Evolutionary conservation across 2,888 invertebrate genomes (phyloP).

Genomic region (Xanthorhoe spadicearia): DNA sequence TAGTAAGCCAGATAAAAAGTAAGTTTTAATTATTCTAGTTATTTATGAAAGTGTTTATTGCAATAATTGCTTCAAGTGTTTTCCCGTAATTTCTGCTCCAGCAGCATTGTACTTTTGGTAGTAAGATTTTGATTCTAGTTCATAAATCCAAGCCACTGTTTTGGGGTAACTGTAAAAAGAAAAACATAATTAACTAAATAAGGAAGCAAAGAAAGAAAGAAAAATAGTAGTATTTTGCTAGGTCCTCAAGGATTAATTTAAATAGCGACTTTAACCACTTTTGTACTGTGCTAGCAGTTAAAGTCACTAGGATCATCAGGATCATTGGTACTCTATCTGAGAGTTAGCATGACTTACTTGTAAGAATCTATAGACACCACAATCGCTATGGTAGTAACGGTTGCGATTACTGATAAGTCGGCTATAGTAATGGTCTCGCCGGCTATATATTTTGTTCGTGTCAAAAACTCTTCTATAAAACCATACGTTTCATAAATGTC

Average conservation of each 20-base stretch:
- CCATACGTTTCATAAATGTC: constrained; percentile 72
- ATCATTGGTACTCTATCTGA: no score
- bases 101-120: constrained; percentile 50
- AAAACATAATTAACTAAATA: no score
- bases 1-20: no score
- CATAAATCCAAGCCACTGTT: constrained; percentile 58
- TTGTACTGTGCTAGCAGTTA: no score
- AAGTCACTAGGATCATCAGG: no score
- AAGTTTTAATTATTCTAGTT: no score
- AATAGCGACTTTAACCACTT: no score
- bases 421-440: constrained; percentile 81
- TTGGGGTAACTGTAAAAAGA: constrained; percentile 61
- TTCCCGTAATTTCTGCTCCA: constrained; percentile 41
- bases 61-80: constrained; percentile 10
- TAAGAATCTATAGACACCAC: constrained; percentile 14
- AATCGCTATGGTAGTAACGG: constrained; percentile 17
- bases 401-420: constrained; percentile 68
- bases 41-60: no score
- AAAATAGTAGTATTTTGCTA: no score
- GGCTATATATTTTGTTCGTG: constrained; percentile 76
- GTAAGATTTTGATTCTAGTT: constrained; percentile 57
- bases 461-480: constrained; percentile 76
- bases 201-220: no score
- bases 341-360: not conserved
- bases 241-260: no score